Conservation (phyloP, 2,797 vertebrate species). For the Onychomys torridus region DNA sequence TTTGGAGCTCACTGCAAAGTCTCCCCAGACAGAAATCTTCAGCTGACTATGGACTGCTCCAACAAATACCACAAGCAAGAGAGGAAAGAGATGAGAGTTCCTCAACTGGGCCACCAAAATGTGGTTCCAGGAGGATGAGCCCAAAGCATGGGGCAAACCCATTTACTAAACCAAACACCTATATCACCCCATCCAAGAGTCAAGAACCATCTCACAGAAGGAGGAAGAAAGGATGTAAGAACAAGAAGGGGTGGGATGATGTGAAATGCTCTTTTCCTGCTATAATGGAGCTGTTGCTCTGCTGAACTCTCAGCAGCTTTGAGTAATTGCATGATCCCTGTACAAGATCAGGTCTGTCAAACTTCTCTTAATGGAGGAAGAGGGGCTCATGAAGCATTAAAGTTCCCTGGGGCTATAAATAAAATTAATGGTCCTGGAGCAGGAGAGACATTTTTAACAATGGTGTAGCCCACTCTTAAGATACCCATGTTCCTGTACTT, state of each 20-base stretch:
- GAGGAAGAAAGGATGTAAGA: background rate
- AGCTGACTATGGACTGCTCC: background rate
- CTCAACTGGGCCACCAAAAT: background rate
- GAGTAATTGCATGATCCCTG: background rate
- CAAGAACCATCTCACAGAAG: too few species aligned
- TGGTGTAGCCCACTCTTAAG: too few species aligned
- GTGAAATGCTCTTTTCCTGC: too few species aligned
- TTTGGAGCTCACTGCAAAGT: background rate
- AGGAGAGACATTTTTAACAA: background rate
- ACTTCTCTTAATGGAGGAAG: background rate
- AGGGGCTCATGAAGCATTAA: background rate
- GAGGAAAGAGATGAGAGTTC: background rate
- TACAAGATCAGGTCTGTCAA: background rate
- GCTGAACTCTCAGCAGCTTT: background rate
- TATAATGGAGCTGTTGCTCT: too few species aligned
- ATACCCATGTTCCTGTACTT: too few species aligned
- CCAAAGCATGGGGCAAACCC: background rate
- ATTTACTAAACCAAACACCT: background rate
- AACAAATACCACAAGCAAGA: background rate
- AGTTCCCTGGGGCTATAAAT: background rate
- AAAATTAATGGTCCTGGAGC: accelerated
- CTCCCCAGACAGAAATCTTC: background rate
- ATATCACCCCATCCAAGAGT: background rate
- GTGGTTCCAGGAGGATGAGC: background rate
- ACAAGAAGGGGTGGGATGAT: too few species aligned